These are phyloP conservation scores for Poeciliopsis prolifica DNA, from an alignment of 2,113 vertebrate species.

Conservation along the genomic window DNA sequence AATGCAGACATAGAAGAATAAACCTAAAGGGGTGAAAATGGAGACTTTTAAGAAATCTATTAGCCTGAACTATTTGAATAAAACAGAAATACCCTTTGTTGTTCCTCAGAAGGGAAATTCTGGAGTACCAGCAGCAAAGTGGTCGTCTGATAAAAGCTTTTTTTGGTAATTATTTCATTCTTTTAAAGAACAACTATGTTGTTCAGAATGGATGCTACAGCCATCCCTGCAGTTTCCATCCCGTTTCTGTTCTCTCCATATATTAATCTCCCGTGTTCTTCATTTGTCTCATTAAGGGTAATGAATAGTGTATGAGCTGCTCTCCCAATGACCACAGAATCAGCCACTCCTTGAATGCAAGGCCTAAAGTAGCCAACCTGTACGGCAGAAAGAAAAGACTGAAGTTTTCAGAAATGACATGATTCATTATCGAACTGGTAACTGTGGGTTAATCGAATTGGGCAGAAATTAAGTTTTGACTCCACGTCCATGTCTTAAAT, in stretches of 20 bases:
- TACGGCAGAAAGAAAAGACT: not conserved
- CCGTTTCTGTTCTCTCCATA: not conserved
- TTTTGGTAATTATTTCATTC: not conserved
- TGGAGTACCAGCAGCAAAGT: not conserved
- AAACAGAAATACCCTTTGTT: no score
- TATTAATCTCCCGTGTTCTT: not conserved
- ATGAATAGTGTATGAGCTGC: conserved; percentile 7
- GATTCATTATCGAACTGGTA: not conserved
- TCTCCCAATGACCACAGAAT: not conserved
- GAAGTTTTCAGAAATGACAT: not conserved
- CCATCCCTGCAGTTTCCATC: not conserved
- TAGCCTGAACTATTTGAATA: no score
- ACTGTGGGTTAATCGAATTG: not conserved
- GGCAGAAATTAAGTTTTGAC: not conserved
- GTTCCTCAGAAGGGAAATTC: no score
- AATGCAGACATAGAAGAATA: not conserved
- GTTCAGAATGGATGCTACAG: no score
- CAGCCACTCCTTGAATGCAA: not conserved
- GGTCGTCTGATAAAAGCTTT: not conserved
- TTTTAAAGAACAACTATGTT: not conserved
- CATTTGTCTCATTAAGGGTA: not conserved
- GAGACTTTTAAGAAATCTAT: not conserved
- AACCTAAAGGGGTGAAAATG: not conserved
- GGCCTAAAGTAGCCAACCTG: not conserved
- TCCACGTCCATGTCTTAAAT: not conserved